phyloP scores from a whole-genome alignment of 35 echinoderm and acorn worm species.

The Ophioderma brevispina region DNA sequence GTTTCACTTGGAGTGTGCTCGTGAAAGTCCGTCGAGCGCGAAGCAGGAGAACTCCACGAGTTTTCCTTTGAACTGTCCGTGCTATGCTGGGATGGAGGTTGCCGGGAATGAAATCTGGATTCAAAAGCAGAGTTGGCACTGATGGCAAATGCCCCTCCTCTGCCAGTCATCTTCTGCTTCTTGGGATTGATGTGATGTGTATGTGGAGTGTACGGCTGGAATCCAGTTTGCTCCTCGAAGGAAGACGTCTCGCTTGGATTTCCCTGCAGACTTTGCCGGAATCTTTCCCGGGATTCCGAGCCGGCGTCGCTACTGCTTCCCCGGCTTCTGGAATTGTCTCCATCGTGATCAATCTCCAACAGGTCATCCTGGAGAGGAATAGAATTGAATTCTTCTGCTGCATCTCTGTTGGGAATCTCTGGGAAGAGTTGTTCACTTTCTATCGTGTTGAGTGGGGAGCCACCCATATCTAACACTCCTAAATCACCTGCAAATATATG shows the following conservation, averaged over 20 bases:
- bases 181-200: constrained; percentile 8
- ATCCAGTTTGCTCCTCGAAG: neutral
- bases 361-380: neutral
- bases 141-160: constrained; percentile 27
- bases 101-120: constrained; percentile 28
- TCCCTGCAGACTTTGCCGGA: neutral
- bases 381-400: neutral
- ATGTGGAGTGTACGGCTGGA: constrained; percentile 18
- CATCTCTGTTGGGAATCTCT: neutral
- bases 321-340: neutral
- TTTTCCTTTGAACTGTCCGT: neutral
- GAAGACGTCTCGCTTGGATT: neutral
- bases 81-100: constrained; percentile 3
- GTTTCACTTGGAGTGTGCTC: constrained; percentile 27
- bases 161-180: constrained; percentile 9
- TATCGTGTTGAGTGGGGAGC: neutral
- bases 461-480: neutral
- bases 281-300: neutral
- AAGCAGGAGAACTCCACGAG: neutral
- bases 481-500: neutral
- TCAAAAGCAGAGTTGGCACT: constrained; percentile 72
- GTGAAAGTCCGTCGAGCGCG: neutral
- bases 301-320: neutral
- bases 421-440: neutral
- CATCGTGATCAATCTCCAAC: neutral